phyloP scores from a whole-genome alignment of 2,113 vertebrate species.

The Mustela lutreola region DNA sequence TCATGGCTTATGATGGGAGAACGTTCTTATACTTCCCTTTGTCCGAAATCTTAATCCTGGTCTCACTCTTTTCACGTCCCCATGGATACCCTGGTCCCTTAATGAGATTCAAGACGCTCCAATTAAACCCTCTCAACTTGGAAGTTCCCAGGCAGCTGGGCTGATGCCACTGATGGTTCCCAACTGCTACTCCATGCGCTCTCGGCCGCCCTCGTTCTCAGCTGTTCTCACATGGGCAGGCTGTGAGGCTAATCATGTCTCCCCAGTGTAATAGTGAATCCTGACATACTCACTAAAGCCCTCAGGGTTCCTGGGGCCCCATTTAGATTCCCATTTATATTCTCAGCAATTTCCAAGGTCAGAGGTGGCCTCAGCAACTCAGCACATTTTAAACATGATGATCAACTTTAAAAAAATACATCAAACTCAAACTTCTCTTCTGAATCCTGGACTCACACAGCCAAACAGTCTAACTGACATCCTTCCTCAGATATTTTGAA shows the following conservation, averaged over 20 bases:
- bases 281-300: conserved; percentile 35
- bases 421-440: not conserved
- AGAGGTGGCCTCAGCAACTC: not conserved
- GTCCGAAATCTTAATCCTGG: not conserved
- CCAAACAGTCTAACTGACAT: not conserved
- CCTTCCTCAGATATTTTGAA: conserved; percentile 2
- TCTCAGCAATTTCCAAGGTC: not conserved
- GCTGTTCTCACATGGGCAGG: conserved; percentile 53
- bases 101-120: not conserved
- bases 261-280: conserved; percentile 20
- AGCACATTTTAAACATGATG: conserved; percentile 1
- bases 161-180: not conserved
- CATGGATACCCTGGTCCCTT: not conserved
- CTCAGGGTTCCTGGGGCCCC: not conserved
- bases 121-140: not conserved
- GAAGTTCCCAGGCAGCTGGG: conserved; percentile 54
- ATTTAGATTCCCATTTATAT: conserved; percentile 15
- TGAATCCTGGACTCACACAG: conserved; percentile 2
- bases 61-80: not conserved
- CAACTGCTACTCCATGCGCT: conserved; percentile 37
- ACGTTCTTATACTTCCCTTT: not conserved
- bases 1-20: not conserved
- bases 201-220: not conserved
- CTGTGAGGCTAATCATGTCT: not conserved
- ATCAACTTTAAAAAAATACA: not conserved